Percentiles rank a stretch among this genome's conserved stretches.
Conservation (phyloP, 2,797 vertebrate species). For the Aldrovandia affinis region DNA sequence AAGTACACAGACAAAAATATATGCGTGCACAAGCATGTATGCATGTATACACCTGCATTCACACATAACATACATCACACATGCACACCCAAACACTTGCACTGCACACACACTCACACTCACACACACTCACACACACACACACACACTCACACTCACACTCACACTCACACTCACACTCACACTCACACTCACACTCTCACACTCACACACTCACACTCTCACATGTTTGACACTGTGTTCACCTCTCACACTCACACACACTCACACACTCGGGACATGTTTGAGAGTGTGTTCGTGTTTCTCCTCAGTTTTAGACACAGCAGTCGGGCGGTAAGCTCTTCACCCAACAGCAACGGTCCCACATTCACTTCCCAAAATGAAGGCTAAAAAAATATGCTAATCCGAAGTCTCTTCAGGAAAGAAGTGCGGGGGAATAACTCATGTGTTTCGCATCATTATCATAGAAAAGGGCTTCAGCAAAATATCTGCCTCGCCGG, state of each 20-base stretch:
- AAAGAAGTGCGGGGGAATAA: background rate
- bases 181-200: no score
- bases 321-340: background rate
- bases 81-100: constrained; percentile 2
- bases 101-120: background rate
- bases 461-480: background rate
- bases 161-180: background rate
- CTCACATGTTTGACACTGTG: background rate
- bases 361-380: background rate
- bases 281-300: background rate
- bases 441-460: background rate
- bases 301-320: background rate
- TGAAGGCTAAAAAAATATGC: background rate
- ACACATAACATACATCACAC: background rate
- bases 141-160: no score
- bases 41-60: background rate
- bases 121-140: no score
- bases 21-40: no score
- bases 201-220: constrained; percentile 29
- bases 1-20: background rate
- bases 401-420: background rate
- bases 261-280: constrained; percentile 29
- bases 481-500: background rate
- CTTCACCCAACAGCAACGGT: background rate
- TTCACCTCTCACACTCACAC: no score